Conservation (phyloP, 37 sponge, comb jelly and placozoan species). For the Cliona cf. orientalis region DNA sequence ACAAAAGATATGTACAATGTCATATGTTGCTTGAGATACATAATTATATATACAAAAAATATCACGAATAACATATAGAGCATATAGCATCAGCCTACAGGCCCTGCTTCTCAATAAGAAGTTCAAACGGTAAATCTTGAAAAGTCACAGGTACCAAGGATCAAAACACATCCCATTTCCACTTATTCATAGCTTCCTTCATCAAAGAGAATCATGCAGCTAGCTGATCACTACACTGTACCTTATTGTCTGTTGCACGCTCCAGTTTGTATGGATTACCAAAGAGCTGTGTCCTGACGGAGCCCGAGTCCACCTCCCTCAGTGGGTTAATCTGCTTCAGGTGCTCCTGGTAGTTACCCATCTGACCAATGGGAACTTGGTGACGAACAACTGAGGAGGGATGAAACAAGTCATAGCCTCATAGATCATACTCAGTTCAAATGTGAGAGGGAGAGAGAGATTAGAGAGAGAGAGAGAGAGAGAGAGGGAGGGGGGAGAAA, state of each 20-base stretch:
- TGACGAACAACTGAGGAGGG: slow-evolving; percentile 51
- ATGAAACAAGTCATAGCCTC: not conserved
- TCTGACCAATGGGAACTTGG: slow-evolving; percentile 88
- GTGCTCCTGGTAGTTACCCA: slow-evolving; percentile 97
- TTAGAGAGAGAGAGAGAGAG: not conserved
- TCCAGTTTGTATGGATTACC: slow-evolving; percentile 93
- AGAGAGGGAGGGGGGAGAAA: not conserved
- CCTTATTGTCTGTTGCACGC: slow-evolving; percentile 66
- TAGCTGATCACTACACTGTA: not conserved
- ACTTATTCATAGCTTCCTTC: no score
- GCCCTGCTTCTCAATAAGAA: not conserved
- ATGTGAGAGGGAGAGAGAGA: slow-evolving; percentile 2
- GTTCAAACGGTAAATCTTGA: not conserved
- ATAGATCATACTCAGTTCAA: not conserved
- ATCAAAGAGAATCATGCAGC: not conserved
- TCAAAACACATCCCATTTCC: no score
- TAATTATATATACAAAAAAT: not conserved
- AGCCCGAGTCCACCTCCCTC: slow-evolving; percentile 86
- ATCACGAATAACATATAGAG: not conserved
- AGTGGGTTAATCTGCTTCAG: slow-evolving; percentile 82
- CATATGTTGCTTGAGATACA: not conserved
- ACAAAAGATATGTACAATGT: not conserved
- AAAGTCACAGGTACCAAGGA: not conserved
- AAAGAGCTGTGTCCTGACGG: slow-evolving; percentile 91
- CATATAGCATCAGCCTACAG: not conserved